Evolutionary conservation across 2,888 invertebrate species (phyloP).

Genomic region (Ectropis crepuscularia): DNA sequence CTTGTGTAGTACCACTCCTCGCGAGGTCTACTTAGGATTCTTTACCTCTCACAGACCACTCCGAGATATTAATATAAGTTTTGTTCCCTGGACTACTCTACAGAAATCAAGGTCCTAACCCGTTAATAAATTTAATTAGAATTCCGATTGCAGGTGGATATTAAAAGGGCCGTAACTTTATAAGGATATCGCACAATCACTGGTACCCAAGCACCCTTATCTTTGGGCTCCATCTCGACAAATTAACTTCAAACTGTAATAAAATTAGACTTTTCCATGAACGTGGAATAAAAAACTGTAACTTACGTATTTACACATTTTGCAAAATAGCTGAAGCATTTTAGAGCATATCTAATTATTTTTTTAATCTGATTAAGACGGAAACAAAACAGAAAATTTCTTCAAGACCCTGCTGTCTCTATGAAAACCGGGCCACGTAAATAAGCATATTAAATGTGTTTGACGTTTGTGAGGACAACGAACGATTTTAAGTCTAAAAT

Average conservation of each 20-base stretch:
- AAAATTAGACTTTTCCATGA: slow-evolving; percentile 17
- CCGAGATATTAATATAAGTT: no score
- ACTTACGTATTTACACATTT: not conserved
- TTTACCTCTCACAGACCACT: no score
- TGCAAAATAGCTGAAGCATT: not conserved
- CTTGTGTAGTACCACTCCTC: no score
- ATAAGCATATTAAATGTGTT: no score
- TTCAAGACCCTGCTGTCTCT: no score
- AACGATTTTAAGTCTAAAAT: no score
- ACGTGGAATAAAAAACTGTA: not conserved
- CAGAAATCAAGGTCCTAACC: not conserved
- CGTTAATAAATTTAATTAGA: slow-evolving; percentile 50
- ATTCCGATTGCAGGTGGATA: slow-evolving; percentile 53
- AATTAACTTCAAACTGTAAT: slow-evolving; percentile 42
- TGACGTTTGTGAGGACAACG: no score
- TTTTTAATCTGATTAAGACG: no score
- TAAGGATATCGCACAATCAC: slow-evolving; percentile 46
- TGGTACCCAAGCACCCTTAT: slow-evolving; percentile 42
- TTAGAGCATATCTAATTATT: not conserved
- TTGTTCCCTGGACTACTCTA: no score
- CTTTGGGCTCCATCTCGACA: slow-evolving; percentile 43
- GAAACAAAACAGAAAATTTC: no score
- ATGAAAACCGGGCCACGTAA: no score
- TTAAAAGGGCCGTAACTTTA: slow-evolving; percentile 50
- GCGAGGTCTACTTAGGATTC: no score